Evolutionary conservation across 2,113 vertebrate species (phyloP).

Genomic region (Nothocercus julius): DNA sequence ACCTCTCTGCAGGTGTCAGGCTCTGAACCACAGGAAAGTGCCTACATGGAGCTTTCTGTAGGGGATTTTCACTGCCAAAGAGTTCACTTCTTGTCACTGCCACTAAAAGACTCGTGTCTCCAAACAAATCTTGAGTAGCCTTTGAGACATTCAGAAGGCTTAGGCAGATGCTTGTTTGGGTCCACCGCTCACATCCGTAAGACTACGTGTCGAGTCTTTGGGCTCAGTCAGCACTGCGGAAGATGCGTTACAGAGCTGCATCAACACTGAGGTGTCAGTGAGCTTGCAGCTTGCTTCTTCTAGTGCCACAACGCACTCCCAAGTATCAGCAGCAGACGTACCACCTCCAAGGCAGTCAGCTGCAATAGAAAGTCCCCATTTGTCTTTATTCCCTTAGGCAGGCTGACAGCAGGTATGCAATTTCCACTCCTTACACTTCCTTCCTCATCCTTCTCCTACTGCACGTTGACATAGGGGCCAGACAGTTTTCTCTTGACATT

Average conservation of each 20-base stretch:
- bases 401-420: background rate
- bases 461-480: background rate
- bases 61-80: background rate
- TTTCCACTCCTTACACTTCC: background rate
- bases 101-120: background rate
- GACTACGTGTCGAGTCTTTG: background rate
- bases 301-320: background rate
- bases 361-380: background rate
- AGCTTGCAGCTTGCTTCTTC: background rate
- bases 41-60: background rate
- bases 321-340: background rate
- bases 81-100: background rate
- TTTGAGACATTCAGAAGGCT: background rate
- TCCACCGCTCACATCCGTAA: background rate
- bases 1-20: background rate
- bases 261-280: background rate
- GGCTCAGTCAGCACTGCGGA: background rate
- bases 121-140: background rate
- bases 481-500: background rate
- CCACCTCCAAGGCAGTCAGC: background rate
- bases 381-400: background rate
- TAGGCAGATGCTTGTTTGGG: background rate
- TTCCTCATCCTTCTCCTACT: conserved; percentile 9
- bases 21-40: background rate
- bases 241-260: background rate